phyloP scores from a whole-genome alignment of 2,113 vertebrate species.

The Anhinga rufa region DNA sequence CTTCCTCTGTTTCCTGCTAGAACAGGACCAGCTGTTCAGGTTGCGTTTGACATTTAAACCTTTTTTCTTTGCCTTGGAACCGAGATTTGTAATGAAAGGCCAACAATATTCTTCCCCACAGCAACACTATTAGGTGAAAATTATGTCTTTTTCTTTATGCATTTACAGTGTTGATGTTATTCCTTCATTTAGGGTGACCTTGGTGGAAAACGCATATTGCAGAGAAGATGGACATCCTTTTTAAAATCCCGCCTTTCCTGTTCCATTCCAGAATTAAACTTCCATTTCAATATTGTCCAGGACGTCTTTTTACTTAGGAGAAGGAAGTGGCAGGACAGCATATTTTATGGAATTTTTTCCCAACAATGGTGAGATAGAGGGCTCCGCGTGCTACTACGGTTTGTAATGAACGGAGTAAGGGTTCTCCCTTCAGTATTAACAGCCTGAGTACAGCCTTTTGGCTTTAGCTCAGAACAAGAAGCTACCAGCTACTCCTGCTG shows the following conservation, averaged over 20 bases:
- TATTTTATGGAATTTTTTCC: slow-evolving; percentile 77
- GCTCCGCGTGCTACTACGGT: neutral
- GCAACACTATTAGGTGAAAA: neutral
- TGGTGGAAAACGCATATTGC: slow-evolving; percentile 73
- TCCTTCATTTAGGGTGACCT: slow-evolving; percentile 69
- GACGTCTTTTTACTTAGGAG: slow-evolving; percentile 77
- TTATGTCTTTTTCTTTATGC: neutral
- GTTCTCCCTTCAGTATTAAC: neutral
- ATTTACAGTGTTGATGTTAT: neutral
- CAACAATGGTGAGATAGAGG: slow-evolving; percentile 69
- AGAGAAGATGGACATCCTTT: slow-evolving; percentile 78
- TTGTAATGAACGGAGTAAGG: neutral
- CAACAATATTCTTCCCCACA: neutral
- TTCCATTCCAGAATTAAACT: slow-evolving; percentile 67
- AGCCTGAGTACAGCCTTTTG: neutral
- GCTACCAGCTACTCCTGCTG: neutral
- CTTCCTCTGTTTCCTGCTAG: neutral
- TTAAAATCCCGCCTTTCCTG: slow-evolving; percentile 77
- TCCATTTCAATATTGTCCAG: slow-evolving; percentile 73
- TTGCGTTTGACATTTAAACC: neutral
- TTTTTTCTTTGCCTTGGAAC: neutral
- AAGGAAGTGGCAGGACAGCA: slow-evolving; percentile 66
- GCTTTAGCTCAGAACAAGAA: neutral
- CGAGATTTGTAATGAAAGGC: neutral
- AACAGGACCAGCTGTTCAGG: neutral